These are phyloP conservation scores for Vireo griseus DNA, from an alignment of 2,797 vertebrate species.

Conservation along the genomic window DNA sequence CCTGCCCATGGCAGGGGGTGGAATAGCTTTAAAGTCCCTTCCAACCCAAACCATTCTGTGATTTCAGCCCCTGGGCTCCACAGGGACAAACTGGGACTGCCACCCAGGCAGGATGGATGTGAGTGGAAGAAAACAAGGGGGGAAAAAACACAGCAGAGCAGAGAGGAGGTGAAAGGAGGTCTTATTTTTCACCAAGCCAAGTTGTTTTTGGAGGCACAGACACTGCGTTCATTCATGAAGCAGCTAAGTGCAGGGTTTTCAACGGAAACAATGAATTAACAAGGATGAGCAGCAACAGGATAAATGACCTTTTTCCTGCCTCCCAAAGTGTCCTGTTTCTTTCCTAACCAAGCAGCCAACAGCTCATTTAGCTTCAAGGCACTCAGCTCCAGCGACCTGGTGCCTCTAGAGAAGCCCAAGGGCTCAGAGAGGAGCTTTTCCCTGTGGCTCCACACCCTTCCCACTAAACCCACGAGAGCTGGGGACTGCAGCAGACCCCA, in stretches of 20 bases:
- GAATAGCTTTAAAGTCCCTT: background rate
- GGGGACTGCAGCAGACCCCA: background rate
- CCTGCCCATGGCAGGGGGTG: background rate
- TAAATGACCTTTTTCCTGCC: slow-evolving; percentile 30
- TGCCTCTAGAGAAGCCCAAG: background rate
- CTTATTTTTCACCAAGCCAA: background rate
- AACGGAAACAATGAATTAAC: slow-evolving; percentile 53
- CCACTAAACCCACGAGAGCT: background rate
- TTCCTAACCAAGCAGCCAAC: slow-evolving; percentile 18
- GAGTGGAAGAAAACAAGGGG: background rate
- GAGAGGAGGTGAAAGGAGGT: background rate
- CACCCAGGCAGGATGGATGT: background rate
- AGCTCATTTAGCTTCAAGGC: background rate
- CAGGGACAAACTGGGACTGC: fast-evolving
- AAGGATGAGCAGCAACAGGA: slow-evolving; percentile 36
- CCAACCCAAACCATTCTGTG: background rate
- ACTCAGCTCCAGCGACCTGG: background rate
- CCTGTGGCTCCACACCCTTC: background rate
- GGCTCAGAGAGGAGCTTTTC: background rate
- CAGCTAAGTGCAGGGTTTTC: background rate
- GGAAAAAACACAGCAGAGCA: background rate
- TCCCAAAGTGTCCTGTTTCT: slow-evolving; percentile 23
- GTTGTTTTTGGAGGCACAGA: background rate
- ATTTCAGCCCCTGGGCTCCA: background rate
- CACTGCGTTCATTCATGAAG: slow-evolving; percentile 30